Evolutionary conservation across 2,888 invertebrate species (phyloP).

Genomic region (Acrobasis repandana): DNA sequence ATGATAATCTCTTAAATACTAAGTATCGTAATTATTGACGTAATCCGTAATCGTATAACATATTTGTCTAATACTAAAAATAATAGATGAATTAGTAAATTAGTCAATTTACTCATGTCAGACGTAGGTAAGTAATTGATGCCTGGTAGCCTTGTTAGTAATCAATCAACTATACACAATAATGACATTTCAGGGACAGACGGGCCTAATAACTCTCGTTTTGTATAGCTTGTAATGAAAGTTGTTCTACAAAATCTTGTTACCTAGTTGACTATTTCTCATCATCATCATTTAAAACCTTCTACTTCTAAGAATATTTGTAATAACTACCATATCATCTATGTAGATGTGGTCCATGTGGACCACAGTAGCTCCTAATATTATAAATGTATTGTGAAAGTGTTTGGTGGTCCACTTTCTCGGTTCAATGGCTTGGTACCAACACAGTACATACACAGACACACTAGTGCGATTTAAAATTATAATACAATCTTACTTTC

Average conservation of each 20-base stretch:
- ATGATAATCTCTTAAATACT: too few species aligned
- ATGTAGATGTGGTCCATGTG: background rate
- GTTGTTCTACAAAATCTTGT: background rate
- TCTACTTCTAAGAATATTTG: background rate
- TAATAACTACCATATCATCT: background rate
- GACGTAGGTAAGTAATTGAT: too few species aligned
- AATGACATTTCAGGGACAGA: too few species aligned
- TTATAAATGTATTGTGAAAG: constrained; percentile 12
- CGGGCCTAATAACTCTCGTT: too few species aligned
- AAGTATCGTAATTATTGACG: too few species aligned
- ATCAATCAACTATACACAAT: too few species aligned
- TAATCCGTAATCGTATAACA: too few species aligned
- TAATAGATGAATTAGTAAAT: too few species aligned
- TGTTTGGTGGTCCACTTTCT: constrained; percentile 18
- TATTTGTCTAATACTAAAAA: too few species aligned
- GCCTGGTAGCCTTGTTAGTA: too few species aligned
- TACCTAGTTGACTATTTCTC: too few species aligned
- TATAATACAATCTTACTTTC: background rate
- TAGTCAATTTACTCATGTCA: too few species aligned
- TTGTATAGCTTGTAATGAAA: background rate
- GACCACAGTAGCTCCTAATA: background rate
- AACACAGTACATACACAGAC: background rate
- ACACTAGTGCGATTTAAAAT: background rate
- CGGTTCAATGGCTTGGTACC: constrained; percentile 7
- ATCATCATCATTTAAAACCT: background rate